A percentile compares a stretch with the other conserved stretches of the same genome.
Evolutionary conservation across 2,888 invertebrate genomes (phyloP).

Genomic region (Eurois occulta): DNA sequence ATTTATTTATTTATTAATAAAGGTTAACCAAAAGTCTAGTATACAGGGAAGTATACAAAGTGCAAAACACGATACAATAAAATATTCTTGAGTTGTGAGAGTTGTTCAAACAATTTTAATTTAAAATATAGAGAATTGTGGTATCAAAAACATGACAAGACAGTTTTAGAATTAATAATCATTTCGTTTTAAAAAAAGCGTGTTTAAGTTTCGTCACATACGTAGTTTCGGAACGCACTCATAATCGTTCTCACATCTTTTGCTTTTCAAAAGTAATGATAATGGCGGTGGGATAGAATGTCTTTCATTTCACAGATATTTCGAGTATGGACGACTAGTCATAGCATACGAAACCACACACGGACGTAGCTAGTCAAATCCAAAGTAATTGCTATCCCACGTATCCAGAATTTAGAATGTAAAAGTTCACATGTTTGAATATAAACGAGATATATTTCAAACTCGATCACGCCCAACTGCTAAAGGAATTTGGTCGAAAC

Average conservation of each 20-base stretch:
- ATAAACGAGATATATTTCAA: constrained; percentile 38
- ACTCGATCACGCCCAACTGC: constrained; percentile 18
- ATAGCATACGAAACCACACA: not conserved
- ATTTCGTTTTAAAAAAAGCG: not conserved
- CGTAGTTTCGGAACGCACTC: not conserved
- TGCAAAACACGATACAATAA: not conserved
- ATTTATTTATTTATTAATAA: too few relatives aligned
- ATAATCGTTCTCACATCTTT: not conserved
- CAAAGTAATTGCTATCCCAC: constrained; percentile 23
- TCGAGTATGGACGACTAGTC: not conserved
- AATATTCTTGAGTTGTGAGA: not conserved
- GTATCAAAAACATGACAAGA: not conserved
- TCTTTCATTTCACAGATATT: too few relatives aligned
- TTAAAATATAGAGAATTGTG: not conserved
- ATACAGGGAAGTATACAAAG: too few relatives aligned
- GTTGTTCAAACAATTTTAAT: not conserved
- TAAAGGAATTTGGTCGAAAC: constrained; percentile 34
- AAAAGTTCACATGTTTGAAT: constrained; percentile 31
- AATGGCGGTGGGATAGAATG: not conserved
- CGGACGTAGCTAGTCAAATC: not conserved
- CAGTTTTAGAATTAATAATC: not conserved
- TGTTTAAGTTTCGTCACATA: not conserved
- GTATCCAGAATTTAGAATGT: constrained; percentile 23
- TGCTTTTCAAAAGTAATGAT: not conserved
- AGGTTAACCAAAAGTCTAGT: too few relatives aligned